Percentiles rank a stretch among this genome's conserved stretches.
These are phyloP conservation scores for Agriopis leucophaearia DNA, from an alignment of 2,888 invertebrate genomes.

Conservation along the genomic window DNA sequence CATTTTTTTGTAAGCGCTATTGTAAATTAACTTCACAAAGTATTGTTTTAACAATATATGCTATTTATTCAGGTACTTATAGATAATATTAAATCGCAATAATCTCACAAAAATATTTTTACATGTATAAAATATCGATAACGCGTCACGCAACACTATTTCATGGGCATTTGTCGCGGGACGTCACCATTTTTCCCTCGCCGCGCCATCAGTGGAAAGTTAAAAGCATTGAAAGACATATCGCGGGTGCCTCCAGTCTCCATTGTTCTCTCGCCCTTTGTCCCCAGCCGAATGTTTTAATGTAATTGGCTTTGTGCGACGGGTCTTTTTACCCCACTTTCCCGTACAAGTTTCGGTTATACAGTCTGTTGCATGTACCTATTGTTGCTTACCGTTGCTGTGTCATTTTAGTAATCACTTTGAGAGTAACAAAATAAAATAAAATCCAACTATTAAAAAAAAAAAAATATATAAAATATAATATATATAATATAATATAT, in stretches of 20 bases:
- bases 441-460: too few species aligned
- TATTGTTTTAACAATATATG: too few species aligned
- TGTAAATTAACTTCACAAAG: too few species aligned
- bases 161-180: conserved; percentile 82
- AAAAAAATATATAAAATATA: too few species aligned
- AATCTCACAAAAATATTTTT: background rate
- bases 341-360: conserved; percentile 56
- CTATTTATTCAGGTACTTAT: background rate
- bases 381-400: conserved; percentile 23
- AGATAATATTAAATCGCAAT: background rate
- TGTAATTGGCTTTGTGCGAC: conserved; percentile 85
- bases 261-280: conserved; percentile 85
- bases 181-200: conserved; percentile 83
- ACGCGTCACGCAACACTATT: conserved; percentile 62
- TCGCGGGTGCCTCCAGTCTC: conserved; percentile 80
- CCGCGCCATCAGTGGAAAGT: conserved; percentile 83
- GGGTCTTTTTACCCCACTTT: conserved; percentile 70
- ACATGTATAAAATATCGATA: conserved; percentile 13
- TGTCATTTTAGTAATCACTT: conserved; percentile 6
- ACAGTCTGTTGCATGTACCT: conserved; percentile 43
- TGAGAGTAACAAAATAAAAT: background rate
- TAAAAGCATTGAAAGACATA: conserved; percentile 87
- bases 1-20: too few species aligned
- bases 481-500: too few species aligned
- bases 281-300: conserved; percentile 84